phyloP scores from a whole-genome alignment of 2,888 invertebrate species.

The Protonemura montana region DNA sequence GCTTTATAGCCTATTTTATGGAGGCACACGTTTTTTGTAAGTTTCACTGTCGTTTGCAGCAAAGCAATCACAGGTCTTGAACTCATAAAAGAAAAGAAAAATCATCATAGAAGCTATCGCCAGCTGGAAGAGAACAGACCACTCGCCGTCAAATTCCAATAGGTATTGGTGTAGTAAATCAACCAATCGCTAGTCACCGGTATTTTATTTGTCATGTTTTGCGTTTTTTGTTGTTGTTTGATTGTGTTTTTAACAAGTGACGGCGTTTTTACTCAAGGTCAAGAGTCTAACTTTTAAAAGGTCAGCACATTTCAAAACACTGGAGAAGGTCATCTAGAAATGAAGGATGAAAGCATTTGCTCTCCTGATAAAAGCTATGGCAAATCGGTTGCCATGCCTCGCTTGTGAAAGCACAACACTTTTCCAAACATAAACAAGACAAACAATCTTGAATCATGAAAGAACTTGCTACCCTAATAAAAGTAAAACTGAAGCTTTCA shows the following conservation, averaged over 20 bases:
- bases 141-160: neutral
- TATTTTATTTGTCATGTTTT: neutral
- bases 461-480: neutral
- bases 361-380: neutral
- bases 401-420: no score
- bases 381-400: no score
- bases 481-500: neutral
- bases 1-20: neutral
- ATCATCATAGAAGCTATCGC: neutral
- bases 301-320: neutral
- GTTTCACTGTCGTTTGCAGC: neutral
- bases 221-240: neutral
- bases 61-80: neutral
- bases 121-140: neutral
- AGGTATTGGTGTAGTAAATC: neutral
- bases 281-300: neutral
- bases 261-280: neutral
- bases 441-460: neutral
- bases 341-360: neutral
- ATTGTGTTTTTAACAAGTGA: no score
- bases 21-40: neutral
- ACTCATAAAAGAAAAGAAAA: neutral
- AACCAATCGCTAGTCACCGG: neutral
- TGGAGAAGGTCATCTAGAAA: neutral
- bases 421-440: neutral